phyloP scores from a whole-genome alignment of 2,113 vertebrate species.

The Callorhinus ursinus region DNA sequence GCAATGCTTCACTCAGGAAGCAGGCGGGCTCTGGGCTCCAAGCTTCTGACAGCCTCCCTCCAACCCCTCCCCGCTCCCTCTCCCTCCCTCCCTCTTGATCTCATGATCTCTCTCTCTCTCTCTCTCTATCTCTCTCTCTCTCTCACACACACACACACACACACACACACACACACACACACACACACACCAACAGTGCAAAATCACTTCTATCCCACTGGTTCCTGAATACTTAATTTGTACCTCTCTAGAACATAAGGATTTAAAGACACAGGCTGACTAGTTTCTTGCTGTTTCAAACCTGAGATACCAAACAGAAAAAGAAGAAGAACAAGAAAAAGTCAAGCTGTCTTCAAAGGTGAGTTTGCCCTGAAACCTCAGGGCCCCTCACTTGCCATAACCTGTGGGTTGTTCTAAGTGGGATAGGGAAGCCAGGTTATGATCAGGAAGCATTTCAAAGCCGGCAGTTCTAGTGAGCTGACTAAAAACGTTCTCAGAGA shows the following conservation, averaged over 20 bases:
- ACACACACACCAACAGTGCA: slow-evolving; percentile 59
- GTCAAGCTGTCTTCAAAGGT: not conserved
- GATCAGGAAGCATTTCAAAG: not conserved
- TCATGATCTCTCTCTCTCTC: not conserved
- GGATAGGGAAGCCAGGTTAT: not conserved
- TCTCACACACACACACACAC: not conserved
- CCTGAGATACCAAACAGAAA: not conserved
- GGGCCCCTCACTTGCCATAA: not conserved
- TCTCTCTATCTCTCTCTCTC: not conserved
- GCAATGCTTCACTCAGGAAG: slow-evolving; percentile 87
- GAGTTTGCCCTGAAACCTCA: not conserved
- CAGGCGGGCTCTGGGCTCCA: slow-evolving; percentile 80
- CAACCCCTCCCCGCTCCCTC: not conserved
- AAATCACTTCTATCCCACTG: slow-evolving; percentile 79
- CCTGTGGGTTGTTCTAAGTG: not conserved
- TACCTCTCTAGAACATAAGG: slow-evolving; percentile 41
- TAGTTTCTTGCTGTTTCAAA: not conserved
- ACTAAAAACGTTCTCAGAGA: not conserved
- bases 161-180: not conserved
- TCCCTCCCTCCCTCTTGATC: not conserved
- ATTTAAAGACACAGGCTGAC: not conserved
- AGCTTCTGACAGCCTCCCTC: slow-evolving; percentile 57
- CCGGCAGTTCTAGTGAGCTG: not conserved
- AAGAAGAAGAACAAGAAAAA: not conserved
- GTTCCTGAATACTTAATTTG: slow-evolving; percentile 60